Base-by-base conservation (phyloP, 2,888 invertebrate species). In the Acrobasis suavella region DNA sequence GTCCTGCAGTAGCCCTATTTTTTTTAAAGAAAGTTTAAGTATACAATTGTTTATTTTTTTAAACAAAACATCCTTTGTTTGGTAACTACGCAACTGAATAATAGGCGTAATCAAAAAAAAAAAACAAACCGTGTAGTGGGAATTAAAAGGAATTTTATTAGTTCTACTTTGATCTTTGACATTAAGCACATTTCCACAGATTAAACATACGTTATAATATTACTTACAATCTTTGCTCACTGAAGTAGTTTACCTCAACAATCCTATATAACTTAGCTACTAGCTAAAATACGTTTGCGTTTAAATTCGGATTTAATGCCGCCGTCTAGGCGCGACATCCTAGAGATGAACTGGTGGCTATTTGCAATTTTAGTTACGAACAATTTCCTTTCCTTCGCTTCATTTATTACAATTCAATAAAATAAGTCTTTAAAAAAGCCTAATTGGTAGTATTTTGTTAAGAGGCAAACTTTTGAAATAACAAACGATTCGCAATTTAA, bases 401-500 rank as follows among this genome's bases (percentile, higher is more conserved):
- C n/a, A 46, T 46, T 46, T n/a, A 42, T 22, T 22, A 32, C 2
- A 32, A 32, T 32, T 5, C 7, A 32, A 32, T 32, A 32, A 32
- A 32, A 32, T 0, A 32, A 32, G 2, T 42, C 9, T 39, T 2
- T 42, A 10, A 2, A 12, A 46, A 14, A 46, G 6, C 46, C 14
- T n/a, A 12, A 46, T 55, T 39, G 12, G 15, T 16, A 15, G 15
- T 15, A 16, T 55, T 39, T 5, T 10, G 10, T 9, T n/a, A 38
- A 15, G 38, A 39, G 38, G 9, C 42, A 42, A 42, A 42, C 16
- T 6, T 54, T 38, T 9, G n/a, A 37, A 37, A 37, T 37, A 39
- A 39, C 38, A 55, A 46, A 55, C 50, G 49, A 58, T 50, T 32
- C 42, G n/a, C 39, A 58, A 62, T 51, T 50, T 39, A 9, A 17